Evolutionary conservation across 1,140 invertebrate species (phyloP), one percentile per base, ranked within the genome.

Genomic region (Tetraneura akinire): DNA sequence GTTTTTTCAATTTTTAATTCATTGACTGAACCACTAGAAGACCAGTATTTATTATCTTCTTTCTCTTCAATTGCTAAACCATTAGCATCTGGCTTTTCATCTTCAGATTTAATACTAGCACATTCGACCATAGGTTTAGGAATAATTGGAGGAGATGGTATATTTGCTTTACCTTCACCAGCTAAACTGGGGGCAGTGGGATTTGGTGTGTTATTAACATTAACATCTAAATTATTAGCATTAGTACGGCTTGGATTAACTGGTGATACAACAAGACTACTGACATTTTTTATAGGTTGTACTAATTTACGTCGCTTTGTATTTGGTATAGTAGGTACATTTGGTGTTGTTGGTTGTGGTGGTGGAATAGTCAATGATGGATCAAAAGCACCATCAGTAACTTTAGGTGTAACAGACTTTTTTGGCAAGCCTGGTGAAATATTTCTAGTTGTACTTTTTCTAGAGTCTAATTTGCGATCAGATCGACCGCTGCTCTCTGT

Each of bases 401-500:
- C 23, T 73, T 81, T 80, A 64, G 60, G 81, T n/a, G 78, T 57
- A 29, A 73, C 81, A 14, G 81, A 68, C 23, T 73, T 81, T 64
- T 80, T 80, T 32, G 62, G 23, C 26, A 73, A 11, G 6, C 60
- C 29, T 18, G 60, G 70, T 32, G 80, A 74, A 16, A 37, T 70
- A 73, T 66, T 74, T 68, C 57, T 49, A 9, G 73, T 29, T 42
- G 23, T 5, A 53, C 18, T 64, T 64, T 80, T 53, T 60, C 81
- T 47, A 53, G 78, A 14, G 62, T 73, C 64, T 51, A 42, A 6
- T 71, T 80, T 57, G 74, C 78, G 62, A 55, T 81, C 64, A 60
- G 60, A 53, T 78, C 80, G 80, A 55, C 80, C 82, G 74, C 82
- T 81, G 45, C 92, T 83, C 55, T 96, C 94, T 57, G 94, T 95